Evolutionary conservation across 2,888 invertebrate species (phyloP), one percentile per base, ranked within the genome.

Genomic region (Drosophila mulleri): DNA sequence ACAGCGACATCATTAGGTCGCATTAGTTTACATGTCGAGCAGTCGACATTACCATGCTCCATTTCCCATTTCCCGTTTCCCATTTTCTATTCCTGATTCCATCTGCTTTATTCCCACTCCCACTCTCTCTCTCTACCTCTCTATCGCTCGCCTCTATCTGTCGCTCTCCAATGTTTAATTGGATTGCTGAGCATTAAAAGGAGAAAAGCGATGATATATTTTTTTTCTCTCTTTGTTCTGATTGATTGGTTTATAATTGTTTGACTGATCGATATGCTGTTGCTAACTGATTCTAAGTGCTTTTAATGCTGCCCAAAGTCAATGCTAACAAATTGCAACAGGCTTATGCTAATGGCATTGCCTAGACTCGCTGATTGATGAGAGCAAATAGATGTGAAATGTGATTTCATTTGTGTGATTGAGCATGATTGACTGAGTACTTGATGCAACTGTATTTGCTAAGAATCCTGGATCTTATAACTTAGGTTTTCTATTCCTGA

Each of bases 21-120:
- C 81, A 86, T 80, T 83, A 83, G 78, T 83, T 78, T 75, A 75
- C 86, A 83, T 80, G 78, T 75, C 83, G 76, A 68, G 66, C 72
- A 63, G 60, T 37, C 53, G 23, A 53, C 53, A 66, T 66, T 66
- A 18, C 18, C 47, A 29, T 47, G 23, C 23, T 37, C 42, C 23
- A 37, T 48, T 48, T 47, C 37, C 18, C n/a, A 29, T 37, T 50
- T 20, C 39, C 16, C 20, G 11, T 42, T 52, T 16, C 23, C n/a
- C 20, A 7, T 26, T 41, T 14, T 44, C 44, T 18, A 12, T 8
- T 32, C 32, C 18, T 48, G 11, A n/a, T 20, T 23, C 23, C n/a
- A 26, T 37, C 12, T 52, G 20, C 23, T 37, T 16, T 16, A 29
- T 64, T 58, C 26, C 29, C 54, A 3, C n/a, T 26, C 32, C 3